Base-by-base conservation (phyloP, 2,797 vertebrate species). In the Sylvia borin region DNA sequence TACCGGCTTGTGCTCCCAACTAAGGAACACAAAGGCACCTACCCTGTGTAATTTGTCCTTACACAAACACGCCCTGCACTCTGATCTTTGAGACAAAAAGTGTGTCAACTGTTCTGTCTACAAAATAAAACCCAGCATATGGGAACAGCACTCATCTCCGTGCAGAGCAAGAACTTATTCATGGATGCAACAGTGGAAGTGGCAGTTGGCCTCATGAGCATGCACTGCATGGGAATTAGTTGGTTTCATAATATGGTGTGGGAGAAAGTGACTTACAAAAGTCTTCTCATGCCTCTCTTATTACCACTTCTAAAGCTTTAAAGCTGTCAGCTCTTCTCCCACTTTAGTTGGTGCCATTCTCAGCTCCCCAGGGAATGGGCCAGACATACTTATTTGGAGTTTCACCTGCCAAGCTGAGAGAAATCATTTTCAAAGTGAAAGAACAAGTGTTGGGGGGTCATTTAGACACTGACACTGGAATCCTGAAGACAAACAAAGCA, bases 271-370 rank as follows among this genome's bases (percentile, higher is more conserved):
- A 91, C 96, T 97, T 97, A 97, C 89, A 96, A 89, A 96, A 96
- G 97, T 95, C 96, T 97, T 95, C 96, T 97, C 90, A 85, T 97
- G 92, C 92, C 88, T 96, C 93, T 96, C 92, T 96, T 94, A 95
- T 97, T 97, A 97, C 92, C 96, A 96, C 96, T 97, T 97, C 96
- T 97, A 96, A 97, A 96, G 95, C 97, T 97, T 97, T 93, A 97
- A 96, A 97, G 95, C 97, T 96, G 97, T 97, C 97, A 96, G 91
- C 88, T 97, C 94, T 94, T 96, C 96, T 96, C 90, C 96, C 94
- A 95, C 91, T 97, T 97, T 93, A 96, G 96, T 34, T n/a, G 7
- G 94, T 81, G 84, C 94, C 93, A 70, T 86, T 93, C 85, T 91
- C 57, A 93, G 75, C 66, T 95, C 96, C 76, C 84, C 61, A n/a